Evolutionary conservation across 2,113 vertebrate genomes (phyloP).

Genomic region (Bubo scandiacus): DNA sequence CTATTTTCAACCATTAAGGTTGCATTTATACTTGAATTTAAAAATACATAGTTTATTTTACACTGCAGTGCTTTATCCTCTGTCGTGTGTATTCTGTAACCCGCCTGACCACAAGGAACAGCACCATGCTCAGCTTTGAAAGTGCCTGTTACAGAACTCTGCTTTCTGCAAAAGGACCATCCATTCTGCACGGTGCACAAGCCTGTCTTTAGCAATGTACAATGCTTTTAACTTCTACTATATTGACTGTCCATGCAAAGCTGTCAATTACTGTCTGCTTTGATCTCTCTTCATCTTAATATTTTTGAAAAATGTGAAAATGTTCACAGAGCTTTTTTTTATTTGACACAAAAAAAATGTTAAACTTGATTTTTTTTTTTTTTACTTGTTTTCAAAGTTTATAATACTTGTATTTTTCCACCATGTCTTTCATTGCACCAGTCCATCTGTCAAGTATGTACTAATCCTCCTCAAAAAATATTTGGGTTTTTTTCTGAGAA

Average conservation of each 20-base stretch:
- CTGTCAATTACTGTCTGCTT: neutral
- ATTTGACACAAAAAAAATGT: neutral
- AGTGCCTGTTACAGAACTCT: neutral
- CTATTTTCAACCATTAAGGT: neutral
- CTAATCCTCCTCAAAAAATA: neutral
- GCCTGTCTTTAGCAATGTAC: neutral
- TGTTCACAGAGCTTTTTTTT: neutral
- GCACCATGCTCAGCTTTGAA: neutral
- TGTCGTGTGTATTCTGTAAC: neutral
- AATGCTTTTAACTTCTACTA: neutral
- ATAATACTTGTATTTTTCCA: neutral
- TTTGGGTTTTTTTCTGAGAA: neutral
- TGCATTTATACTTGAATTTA: neutral
- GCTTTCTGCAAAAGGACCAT: neutral
- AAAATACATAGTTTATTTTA: neutral
- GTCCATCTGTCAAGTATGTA: neutral
- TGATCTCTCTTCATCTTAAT: neutral
- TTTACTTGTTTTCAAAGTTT: neutral
- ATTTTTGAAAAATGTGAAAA: neutral
- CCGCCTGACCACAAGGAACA: neutral
- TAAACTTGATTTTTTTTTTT: neutral
- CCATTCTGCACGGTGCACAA: neutral
- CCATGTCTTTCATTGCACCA: neutral
- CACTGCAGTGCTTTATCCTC: neutral
- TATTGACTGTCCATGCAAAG: neutral